A percentile compares a stretch with the other conserved stretches of the same genome.
These are phyloP conservation scores for Dynastes hyllus DNA, from an alignment of 2,888 invertebrate species.

Conservation along the genomic window DNA sequence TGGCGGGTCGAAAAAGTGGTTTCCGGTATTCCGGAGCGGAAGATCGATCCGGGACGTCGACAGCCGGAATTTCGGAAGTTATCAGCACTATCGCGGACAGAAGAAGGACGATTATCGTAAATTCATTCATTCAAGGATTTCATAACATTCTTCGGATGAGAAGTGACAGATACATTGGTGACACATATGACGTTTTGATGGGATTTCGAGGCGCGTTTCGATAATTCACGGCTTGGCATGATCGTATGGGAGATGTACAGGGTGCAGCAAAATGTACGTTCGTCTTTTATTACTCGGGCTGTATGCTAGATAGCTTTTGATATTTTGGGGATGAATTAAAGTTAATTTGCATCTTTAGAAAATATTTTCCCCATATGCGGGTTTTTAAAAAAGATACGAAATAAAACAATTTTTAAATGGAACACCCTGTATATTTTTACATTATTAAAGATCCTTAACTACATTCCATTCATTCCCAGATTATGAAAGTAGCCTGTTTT, in stretches of 20 bases:
- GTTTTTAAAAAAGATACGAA: no score
- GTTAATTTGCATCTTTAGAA: no score
- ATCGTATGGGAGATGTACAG: neutral
- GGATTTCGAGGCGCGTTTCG: neutral
- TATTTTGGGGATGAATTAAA: no score
- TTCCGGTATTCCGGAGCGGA: neutral
- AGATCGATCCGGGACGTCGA: neutral
- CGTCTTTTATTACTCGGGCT: no score
- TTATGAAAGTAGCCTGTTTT: no score
- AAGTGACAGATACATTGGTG: slow-evolving; percentile 13
- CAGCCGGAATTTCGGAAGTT: neutral
- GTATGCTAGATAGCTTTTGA: no score
- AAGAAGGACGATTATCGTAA: slow-evolving; percentile 11
- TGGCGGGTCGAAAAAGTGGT: slow-evolving; percentile 1
- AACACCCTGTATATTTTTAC: no score
- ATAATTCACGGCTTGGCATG: neutral
- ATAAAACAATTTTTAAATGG: no score
- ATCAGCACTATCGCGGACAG: slow-evolving; percentile 13
- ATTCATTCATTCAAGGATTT: slow-evolving; percentile 35
- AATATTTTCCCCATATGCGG: no score
- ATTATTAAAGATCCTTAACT: no score
- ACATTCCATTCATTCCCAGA: no score
- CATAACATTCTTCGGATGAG: slow-evolving; percentile 16
- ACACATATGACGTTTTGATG: slow-evolving; percentile 16
- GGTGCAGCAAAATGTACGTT: no score